Percentiles rank a stretch among this genome's conserved stretches.
phyloP scores from a whole-genome alignment of 1,140 invertebrate species.

The Atta texana region DNA sequence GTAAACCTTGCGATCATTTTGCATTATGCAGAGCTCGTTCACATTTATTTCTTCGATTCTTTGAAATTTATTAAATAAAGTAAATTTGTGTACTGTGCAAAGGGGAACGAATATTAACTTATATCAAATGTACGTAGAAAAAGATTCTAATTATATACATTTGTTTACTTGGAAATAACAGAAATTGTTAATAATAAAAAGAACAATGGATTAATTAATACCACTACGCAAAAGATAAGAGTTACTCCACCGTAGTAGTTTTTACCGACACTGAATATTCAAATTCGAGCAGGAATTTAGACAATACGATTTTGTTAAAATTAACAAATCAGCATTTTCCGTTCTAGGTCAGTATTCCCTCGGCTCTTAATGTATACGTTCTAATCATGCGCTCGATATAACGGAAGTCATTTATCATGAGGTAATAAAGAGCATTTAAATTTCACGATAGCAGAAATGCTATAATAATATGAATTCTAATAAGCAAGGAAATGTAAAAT shows the following conservation, averaged over 20 bases:
- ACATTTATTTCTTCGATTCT: constrained; percentile 2
- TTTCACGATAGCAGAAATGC: neutral
- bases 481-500: constrained; percentile 12
- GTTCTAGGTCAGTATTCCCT: neutral
- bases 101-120: constrained; percentile 6
- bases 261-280: neutral
- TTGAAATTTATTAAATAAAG: neutral
- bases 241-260: neutral
- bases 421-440: neutral
- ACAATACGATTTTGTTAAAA: neutral
- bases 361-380: neutral
- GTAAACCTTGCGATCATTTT: constrained; percentile 27
- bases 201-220: constrained; percentile 6
- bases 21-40: neutral
- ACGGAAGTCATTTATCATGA: neutral
- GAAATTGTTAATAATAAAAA: neutral
- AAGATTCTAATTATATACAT: neutral
- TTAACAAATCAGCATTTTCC: constrained; percentile 22
- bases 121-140: neutral
- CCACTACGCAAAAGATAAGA: constrained; percentile 5
- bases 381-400: neutral
- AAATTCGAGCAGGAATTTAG: constrained; percentile 1
- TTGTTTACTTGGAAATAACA: neutral
- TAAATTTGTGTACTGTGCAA: neutral
- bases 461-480: neutral